Base-by-base conservation (phyloP, 2,113 vertebrate species). In the Sinosuthora webbiana region DNA sequence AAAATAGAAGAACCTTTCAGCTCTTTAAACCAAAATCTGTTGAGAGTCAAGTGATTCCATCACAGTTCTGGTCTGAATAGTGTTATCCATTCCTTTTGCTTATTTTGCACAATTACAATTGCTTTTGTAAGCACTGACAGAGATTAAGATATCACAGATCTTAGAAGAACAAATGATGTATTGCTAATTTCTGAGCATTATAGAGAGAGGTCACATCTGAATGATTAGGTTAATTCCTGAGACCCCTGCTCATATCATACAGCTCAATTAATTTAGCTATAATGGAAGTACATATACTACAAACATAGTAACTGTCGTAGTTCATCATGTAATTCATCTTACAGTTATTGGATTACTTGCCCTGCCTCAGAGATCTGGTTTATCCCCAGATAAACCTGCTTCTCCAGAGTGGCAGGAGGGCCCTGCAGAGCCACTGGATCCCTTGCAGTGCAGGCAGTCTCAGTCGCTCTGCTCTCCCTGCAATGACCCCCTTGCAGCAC, bases 161-260 rank as follows among this genome's bases (percentile, higher is more conserved):
- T 83, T 83, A 71, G 63, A 88, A 90, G 83, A 92, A 90, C 37
- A 81, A 92, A 81, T 89, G 37, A 93, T 84, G 28, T 81, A 81
- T 71, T 91, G 83, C 65, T 96, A 57, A 92, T 93, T 89, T 95
- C 80, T 81, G 41, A 82, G 52, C 37, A 42, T 68, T 70, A 83
- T 15, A 88, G 68, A 83, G 50, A 73, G 64, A 64, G 73, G 78
- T 90, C 79, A 83, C 50, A 81, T 95, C 76, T 85, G 79, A 95
- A 94, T 50, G 52, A 93, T 35, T 55, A 78, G 79, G 83, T 88
- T 94, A 92, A 94, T 92, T 94, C 76, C 44, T 49, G 64, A 96
- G 68, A 85, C 64, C 76, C 25, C n/a, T 64, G 47, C 60, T 94
- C n/a, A 25, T 60, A 87, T 70, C 47, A 52, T 56, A 57, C 25